Evolutionary conservation across 2,888 invertebrate species (phyloP).

Genomic region (Monochamus alternatus): DNA sequence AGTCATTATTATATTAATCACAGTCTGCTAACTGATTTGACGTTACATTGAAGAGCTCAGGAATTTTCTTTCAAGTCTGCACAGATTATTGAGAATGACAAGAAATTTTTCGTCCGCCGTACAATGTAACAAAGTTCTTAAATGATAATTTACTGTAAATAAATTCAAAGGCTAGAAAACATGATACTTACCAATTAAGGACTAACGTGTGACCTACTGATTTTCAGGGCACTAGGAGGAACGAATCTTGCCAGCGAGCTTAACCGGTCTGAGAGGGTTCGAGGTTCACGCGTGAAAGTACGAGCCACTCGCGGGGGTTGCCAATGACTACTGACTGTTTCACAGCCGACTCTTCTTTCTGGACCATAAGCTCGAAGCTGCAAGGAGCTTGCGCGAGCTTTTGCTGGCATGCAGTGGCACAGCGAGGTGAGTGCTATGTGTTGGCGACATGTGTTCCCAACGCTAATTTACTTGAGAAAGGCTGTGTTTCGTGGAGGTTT

Average conservation of each 20-base stretch:
- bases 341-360: slow-evolving; percentile 39
- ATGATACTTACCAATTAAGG: slow-evolving; percentile 1
- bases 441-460: slow-evolving; percentile 37
- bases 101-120: no score
- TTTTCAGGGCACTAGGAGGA: slow-evolving; percentile 10
- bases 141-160: neutral
- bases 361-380: slow-evolving; percentile 52
- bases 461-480: slow-evolving; percentile 36
- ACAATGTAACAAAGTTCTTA: neutral
- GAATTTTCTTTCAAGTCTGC: no score
- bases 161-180: neutral
- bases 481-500: slow-evolving; percentile 29
- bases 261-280: slow-evolving; percentile 24
- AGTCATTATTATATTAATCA: no score
- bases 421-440: slow-evolving; percentile 33
- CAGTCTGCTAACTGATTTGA: no score
- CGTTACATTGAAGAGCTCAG: no score
- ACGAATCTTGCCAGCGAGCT: slow-evolving; percentile 14
- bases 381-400: slow-evolving; percentile 53
- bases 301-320: slow-evolving; percentile 29
- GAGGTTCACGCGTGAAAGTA: slow-evolving; percentile 12
- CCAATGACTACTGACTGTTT: slow-evolving; percentile 36
- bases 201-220: neutral
- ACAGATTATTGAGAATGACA: no score
- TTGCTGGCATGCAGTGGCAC: slow-evolving; percentile 51